Base-by-base conservation (phyloP, 1,140 invertebrate species). In the Achroia grisella region DNA sequence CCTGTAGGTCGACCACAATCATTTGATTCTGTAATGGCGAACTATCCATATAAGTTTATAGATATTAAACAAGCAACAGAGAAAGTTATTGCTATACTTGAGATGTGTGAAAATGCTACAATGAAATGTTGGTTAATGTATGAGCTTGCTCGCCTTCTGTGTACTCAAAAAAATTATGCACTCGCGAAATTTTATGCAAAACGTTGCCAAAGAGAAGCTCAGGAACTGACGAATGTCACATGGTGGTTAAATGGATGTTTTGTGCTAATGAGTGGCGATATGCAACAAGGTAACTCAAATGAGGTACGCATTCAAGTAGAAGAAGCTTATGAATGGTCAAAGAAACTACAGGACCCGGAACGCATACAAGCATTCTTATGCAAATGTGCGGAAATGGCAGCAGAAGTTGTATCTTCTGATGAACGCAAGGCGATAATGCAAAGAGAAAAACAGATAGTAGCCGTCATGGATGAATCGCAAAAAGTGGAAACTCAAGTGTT, bases 41-140 rank as follows among this genome's bases (percentile, higher is more conserved):
- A 68, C 30, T 85, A 81, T 54, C 81, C 81, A 10, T 73, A 76
- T 45, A 85, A 82, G 51, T 85, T 82, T 32, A 71, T 81, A 17
- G 81, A 85, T 43, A 68, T 76, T 14, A 74, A 79, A 55, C 51
- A 68, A 51, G 75, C 77, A 23, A 81, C 69, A 1, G 66, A 68
- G 31, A 82, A 71, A 53, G 75, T 78, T 0, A 46, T 60, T 17
- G 52, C 56, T 1, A 65, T 64, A 1, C 52, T 85, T 10, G 79
- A 85, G 39, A 76, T 82, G 73, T 80, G 78, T 47, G 76, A 73
- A 62, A 79, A 76, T 66, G 57, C 78, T n/a, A 61, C 83, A 55
- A 74, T 87, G 87, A 78, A 68, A 67, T 68, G 82, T 57, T 88
- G 87, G 87, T 63, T 87, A 12, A 86, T 86, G 65, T 86, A 88